Percentiles rank a stretch among this genome's conserved stretches.
These are phyloP conservation scores for Drosophila ercepeae DNA, from an alignment of 1,140 invertebrate genomes.

Conservation along the genomic window DNA sequence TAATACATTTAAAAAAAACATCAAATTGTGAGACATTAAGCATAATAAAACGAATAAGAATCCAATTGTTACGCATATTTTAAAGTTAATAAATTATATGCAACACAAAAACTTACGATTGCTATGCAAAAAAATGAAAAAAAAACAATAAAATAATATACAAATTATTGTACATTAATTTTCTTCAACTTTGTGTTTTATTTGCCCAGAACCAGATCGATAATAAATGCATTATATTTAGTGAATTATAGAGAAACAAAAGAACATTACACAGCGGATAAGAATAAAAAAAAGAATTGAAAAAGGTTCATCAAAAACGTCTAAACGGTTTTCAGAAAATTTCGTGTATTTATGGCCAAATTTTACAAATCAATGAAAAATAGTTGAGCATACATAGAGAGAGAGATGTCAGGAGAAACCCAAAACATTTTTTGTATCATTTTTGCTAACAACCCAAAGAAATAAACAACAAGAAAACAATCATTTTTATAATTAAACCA, in stretches of 20 bases:
- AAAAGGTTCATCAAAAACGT: slow-evolving; percentile 72
- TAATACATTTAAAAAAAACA: slow-evolving; percentile 44
- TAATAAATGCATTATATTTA: slow-evolving; percentile 32
- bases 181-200: slow-evolving; percentile 59
- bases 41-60: slow-evolving; percentile 31
- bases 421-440: slow-evolving; percentile 65
- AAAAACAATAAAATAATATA: slow-evolving; percentile 56
- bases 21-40: slow-evolving; percentile 51
- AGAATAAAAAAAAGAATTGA: slow-evolving; percentile 27
- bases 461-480: slow-evolving; percentile 53
- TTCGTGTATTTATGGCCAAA: slow-evolving; percentile 77
- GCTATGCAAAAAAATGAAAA: slow-evolving; percentile 63
- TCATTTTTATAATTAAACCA: slow-evolving; percentile 69
- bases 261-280: slow-evolving; percentile 15
- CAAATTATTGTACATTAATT: slow-evolving; percentile 68
- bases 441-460: slow-evolving; percentile 79
- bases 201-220: slow-evolving; percentile 54
- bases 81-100: slow-evolving; percentile 72
- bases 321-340: slow-evolving; percentile 77
- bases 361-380: slow-evolving; percentile 61
- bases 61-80: slow-evolving; percentile 72
- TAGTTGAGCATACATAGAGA: slow-evolving; percentile 35
- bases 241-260: slow-evolving; percentile 26
- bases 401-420: slow-evolving; percentile 13
- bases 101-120: slow-evolving; percentile 60